phyloP scores from a whole-genome alignment of 2,888 invertebrate species.

The Agrotis exclamationis region DNA sequence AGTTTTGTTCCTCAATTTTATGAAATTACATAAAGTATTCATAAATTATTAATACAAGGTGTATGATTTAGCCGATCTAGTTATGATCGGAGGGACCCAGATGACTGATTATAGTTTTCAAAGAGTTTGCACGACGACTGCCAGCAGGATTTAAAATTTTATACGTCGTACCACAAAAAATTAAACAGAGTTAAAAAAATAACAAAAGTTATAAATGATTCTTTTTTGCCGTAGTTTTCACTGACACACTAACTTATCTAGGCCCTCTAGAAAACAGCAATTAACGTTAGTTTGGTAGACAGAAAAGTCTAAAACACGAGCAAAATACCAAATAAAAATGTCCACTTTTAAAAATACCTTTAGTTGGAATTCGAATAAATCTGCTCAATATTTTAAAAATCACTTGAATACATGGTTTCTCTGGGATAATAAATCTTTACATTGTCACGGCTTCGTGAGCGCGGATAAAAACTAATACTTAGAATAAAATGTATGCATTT shows the following conservation, averaged over 20 bases:
- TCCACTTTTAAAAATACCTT: constrained; percentile 4
- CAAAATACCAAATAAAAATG: not conserved
- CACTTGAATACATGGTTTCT: constrained; percentile 26
- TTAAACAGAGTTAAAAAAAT: no score
- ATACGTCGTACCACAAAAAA: no score
- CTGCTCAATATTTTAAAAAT: constrained; percentile 43
- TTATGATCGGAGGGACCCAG: not conserved
- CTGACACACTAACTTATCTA: no score
- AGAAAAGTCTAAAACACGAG: no score
- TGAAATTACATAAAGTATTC: constrained; percentile 39
- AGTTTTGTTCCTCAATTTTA: constrained; percentile 44
- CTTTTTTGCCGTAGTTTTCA: no score
- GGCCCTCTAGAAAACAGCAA: no score
- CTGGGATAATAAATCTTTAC: constrained; percentile 49
- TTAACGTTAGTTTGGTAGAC: no score
- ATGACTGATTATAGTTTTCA: not conserved
- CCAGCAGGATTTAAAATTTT: not conserved
- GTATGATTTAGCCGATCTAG: not conserved
- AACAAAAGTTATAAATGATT: no score
- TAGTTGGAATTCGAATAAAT: constrained; percentile 35
- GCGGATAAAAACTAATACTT: constrained; percentile 32
- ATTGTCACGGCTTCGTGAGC: constrained; percentile 27
- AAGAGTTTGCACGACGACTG: not conserved
- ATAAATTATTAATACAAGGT: constrained; percentile 32
- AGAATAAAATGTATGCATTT: constrained; percentile 46